phyloP scores from a whole-genome alignment of 1,140 invertebrate genomes.

The Aphaenogaster rudis region DNA sequence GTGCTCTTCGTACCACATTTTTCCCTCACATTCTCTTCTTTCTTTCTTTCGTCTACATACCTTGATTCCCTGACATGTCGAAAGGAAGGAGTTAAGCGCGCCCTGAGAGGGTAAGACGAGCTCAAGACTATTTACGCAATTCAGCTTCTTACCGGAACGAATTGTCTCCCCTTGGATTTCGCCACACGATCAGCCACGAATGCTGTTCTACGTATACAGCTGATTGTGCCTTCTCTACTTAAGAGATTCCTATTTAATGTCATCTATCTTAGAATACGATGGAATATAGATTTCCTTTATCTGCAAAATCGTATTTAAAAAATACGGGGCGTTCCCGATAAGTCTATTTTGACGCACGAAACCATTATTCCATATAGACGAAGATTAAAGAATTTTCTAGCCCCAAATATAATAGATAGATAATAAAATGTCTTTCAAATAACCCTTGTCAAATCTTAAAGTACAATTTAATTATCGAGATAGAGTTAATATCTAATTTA shows the following conservation, averaged over 20 bases:
- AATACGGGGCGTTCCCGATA: not conserved
- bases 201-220: not conserved
- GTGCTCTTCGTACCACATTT: slow-evolving; percentile 12
- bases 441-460: not conserved
- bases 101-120: slow-evolving; percentile 76
- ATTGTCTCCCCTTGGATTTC: slow-evolving; percentile 41
- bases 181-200: not conserved
- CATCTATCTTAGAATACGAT: not conserved
- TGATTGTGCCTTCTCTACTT: not conserved
- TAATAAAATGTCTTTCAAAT: not conserved
- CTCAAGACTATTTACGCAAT: slow-evolving; percentile 80
- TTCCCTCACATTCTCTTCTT: slow-evolving; percentile 29
- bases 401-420: not conserved
- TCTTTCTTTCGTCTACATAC: slow-evolving; percentile 36
- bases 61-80: slow-evolving; percentile 47
- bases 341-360: not conserved
- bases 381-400: not conserved
- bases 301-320: not conserved
- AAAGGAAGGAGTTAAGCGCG: slow-evolving; percentile 7
- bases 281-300: too few species aligned
- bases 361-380: not conserved
- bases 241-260: slow-evolving; percentile 6
- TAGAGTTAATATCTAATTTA: not conserved
- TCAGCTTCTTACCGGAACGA: slow-evolving; percentile 55
- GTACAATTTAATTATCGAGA: not conserved